phyloP scores from a whole-genome alignment of 2,797 vertebrate genomes.

The Tangara arthus region DNA sequence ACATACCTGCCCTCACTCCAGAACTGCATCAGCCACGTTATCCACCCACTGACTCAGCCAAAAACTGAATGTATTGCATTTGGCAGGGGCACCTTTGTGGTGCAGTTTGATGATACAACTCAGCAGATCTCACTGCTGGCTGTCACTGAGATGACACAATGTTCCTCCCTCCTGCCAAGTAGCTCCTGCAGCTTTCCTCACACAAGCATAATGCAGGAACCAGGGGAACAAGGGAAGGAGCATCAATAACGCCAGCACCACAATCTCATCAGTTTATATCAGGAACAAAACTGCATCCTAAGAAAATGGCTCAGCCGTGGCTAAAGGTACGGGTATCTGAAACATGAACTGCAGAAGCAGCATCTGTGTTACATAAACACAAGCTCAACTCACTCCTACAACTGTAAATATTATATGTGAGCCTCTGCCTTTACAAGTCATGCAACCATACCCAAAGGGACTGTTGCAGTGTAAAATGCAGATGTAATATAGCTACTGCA shows the following conservation, averaged over 20 bases:
- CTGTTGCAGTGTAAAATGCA: background rate
- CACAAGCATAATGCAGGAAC: background rate
- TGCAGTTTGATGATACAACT: background rate
- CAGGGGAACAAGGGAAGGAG: background rate
- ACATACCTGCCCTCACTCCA: background rate
- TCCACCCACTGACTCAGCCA: background rate
- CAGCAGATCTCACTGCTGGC: background rate
- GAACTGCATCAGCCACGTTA: background rate
- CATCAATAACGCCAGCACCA: background rate
- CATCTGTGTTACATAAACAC: background rate
- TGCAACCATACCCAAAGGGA: background rate
- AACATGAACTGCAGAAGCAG: background rate
- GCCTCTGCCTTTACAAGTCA: background rate
- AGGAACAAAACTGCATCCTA: background rate
- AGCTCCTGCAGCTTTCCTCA: background rate
- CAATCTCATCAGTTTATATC: background rate
- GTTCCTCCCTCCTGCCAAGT: background rate
- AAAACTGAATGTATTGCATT: background rate
- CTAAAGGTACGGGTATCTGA: background rate
- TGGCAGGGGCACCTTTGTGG: conserved; percentile 1
- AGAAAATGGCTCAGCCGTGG: background rate
- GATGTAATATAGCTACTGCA: background rate
- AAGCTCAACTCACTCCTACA: background rate
- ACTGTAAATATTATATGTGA: background rate
- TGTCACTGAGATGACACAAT: background rate